Evolutionary conservation across 2,888 invertebrate genomes (phyloP).

Genomic region (Listrodromus nycthemerus): DNA sequence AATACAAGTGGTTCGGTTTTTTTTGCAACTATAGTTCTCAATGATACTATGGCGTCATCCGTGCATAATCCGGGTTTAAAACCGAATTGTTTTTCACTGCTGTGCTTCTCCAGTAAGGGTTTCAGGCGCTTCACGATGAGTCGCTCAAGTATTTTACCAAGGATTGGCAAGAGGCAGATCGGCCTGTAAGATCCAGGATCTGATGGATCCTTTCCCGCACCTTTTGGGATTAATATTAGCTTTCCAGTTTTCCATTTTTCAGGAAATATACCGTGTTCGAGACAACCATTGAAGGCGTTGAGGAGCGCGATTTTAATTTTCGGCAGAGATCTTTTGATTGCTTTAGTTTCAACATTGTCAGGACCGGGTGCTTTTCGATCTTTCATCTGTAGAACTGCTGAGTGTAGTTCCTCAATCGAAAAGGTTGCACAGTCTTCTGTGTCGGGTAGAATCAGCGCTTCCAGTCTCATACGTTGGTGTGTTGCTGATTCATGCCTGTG

Average conservation of each 20-base stretch:
- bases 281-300: slow-evolving; percentile 2
- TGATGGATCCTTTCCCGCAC: background rate
- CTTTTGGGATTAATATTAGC: background rate
- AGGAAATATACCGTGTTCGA: background rate
- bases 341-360: background rate
- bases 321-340: background rate
- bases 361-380: slow-evolving; percentile 18
- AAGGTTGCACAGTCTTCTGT: background rate
- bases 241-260: slow-evolving; percentile 27
- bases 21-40: background rate
- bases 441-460: background rate
- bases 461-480: background rate
- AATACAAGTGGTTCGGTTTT: slow-evolving; percentile 6
- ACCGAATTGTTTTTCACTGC: slow-evolving; percentile 29
- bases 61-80: slow-evolving; percentile 12
- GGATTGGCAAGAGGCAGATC: slow-evolving; percentile 21
- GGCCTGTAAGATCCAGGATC: slow-evolving; percentile 19
- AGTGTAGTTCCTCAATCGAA: too few species aligned
- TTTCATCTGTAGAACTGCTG: background rate
- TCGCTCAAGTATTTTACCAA: slow-evolving; percentile 20
- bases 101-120: background rate
- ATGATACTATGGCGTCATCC: slow-evolving; percentile 42
- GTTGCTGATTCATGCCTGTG: too few species aligned
- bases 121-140: background rate
- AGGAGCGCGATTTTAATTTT: background rate